Evolutionary conservation across 2,888 invertebrate genomes (phyloP).

Genomic region (Syrphus vitripennis): DNA sequence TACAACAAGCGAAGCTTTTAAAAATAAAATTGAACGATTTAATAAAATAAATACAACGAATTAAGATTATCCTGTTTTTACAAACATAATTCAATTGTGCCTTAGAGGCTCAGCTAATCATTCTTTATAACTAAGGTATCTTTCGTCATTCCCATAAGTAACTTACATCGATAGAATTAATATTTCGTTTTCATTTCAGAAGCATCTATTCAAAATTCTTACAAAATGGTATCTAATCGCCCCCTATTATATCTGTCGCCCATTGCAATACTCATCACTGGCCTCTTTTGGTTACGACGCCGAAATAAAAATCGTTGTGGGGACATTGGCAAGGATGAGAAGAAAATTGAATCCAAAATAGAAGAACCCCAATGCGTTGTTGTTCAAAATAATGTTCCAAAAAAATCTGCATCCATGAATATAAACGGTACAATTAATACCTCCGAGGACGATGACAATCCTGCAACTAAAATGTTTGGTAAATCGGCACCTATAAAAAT

Average conservation of each 20-base stretch:
- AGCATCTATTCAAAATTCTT: constrained; percentile 77
- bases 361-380: constrained; percentile 62
- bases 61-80: not conserved
- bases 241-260: constrained; percentile 91
- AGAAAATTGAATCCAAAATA: constrained; percentile 59
- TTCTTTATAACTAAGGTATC: not conserved
- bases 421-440: constrained; percentile 74
- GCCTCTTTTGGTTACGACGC: constrained; percentile 91
- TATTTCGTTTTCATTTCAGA: not conserved
- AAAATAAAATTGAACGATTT: not conserved
- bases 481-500: constrained; percentile 88
- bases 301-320: constrained; percentile 83
- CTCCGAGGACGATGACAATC: constrained; percentile 74
- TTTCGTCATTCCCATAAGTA: not conserved
- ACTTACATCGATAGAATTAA: not conserved
- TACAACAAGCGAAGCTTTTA: not conserved
- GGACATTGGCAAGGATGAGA: constrained; percentile 74
- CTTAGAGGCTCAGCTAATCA: not conserved
- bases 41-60: not conserved
- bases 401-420: constrained; percentile 74
- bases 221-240: constrained; percentile 88
- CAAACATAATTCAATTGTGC: not conserved
- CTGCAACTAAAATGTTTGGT: constrained; percentile 79
- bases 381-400: constrained; percentile 56
- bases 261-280: constrained; percentile 89